Evolutionary conservation across 2,797 vertebrate genomes (phyloP).

Genomic region (Garrulus glandarius): DNA sequence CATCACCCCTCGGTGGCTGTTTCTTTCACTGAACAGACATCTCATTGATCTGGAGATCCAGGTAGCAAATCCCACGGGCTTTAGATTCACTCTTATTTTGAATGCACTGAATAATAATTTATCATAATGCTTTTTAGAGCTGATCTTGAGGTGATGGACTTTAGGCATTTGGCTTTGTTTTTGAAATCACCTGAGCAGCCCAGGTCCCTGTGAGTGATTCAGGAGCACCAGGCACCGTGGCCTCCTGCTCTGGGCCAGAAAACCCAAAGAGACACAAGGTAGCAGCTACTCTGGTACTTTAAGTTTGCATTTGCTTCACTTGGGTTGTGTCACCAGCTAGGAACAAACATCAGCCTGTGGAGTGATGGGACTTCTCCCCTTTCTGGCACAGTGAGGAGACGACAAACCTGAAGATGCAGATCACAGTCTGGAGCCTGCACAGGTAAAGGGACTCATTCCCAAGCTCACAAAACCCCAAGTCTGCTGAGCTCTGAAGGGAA

Average conservation of each 20-base stretch:
- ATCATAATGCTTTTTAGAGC: not conserved
- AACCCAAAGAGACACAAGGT: not conserved
- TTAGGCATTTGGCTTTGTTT: not conserved
- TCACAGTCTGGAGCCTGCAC: not conserved
- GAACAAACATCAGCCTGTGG: not conserved
- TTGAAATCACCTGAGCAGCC: not conserved
- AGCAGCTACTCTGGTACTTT: not conserved
- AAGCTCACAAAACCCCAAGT: not conserved
- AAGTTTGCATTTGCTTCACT: not conserved
- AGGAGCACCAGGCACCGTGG: fast-evolving
- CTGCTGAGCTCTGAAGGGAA: not conserved
- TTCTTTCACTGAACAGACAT: not conserved
- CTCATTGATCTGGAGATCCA: not conserved
- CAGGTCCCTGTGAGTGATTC: not conserved
- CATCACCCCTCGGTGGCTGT: not conserved
- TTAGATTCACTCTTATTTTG: not conserved
- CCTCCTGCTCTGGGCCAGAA: not conserved
- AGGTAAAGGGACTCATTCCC: not conserved
- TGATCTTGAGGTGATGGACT: not conserved
- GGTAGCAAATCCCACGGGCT: not conserved
- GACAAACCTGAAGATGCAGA: not conserved
- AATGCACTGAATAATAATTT: not conserved
- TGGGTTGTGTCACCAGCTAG: not conserved
- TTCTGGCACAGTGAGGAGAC: not conserved
- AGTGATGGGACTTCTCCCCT: not conserved